Conservation (phyloP, 2,888 invertebrate genomes). For the Brachycybe producta region DNA sequence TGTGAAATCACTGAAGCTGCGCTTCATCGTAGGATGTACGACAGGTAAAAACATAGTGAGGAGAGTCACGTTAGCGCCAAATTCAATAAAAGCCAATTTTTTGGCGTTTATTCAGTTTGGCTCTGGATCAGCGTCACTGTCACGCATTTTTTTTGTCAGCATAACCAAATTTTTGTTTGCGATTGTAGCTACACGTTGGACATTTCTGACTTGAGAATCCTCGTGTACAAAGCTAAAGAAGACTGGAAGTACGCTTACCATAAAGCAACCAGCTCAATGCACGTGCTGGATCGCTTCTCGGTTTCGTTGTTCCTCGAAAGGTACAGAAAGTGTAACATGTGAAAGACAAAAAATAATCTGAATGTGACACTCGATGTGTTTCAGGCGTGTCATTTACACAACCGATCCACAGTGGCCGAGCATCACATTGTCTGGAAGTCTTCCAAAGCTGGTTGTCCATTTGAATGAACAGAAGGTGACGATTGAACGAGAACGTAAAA, state of each 20-base stretch:
- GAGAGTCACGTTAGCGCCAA: not conserved
- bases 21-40: constrained; percentile 57
- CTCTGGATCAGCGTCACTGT: not conserved
- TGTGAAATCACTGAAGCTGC: constrained; percentile 24
- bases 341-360: not conserved
- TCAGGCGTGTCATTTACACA: constrained; percentile 41
- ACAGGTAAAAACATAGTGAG: constrained; percentile 44
- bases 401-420: constrained; percentile 76
- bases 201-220: constrained; percentile 65
- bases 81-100: not conserved
- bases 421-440: constrained; percentile 64
- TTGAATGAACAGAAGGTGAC: constrained; percentile 77
- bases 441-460: constrained; percentile 77
- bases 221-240: constrained; percentile 76
- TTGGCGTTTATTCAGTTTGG: too few species aligned
- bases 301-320: constrained; percentile 32
- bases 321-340: constrained; percentile 15
- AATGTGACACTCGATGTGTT: not conserved
- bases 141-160: constrained; percentile 2
- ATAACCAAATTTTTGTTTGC: constrained; percentile 1
- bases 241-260: constrained; percentile 80
- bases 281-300: constrained; percentile 64
- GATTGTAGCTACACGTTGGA: constrained; percentile 44
- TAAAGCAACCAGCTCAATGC: constrained; percentile 68
- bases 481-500: not conserved